Evolutionary conservation across 2,888 invertebrate species (phyloP).

Genomic region (Strigamia transsilvanica): DNA sequence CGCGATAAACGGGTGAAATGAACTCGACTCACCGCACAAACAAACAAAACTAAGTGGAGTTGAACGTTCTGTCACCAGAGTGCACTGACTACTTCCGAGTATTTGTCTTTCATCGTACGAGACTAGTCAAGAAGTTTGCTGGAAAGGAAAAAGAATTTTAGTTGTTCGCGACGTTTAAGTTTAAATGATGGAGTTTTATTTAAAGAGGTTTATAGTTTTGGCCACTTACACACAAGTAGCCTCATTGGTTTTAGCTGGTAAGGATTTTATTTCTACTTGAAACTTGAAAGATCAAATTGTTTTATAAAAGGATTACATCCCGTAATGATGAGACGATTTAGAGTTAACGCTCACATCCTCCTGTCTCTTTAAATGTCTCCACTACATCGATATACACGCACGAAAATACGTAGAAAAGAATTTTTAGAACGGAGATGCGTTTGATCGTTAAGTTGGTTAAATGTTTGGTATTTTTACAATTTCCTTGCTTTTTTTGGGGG

Average conservation of each 20-base stretch:
- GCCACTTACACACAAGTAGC: background rate
- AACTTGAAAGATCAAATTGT: background rate
- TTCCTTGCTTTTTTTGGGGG: background rate
- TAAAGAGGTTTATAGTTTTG: background rate
- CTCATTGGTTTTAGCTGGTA: constrained; percentile 4
- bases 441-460: background rate
- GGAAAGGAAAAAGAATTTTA: background rate
- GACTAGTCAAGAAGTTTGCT: constrained; percentile 9
- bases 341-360: constrained; percentile 20
- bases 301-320: constrained; percentile 20
- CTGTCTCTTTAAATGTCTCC: constrained; percentile 9
- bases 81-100: background rate
- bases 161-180: background rate
- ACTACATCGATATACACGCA: background rate
- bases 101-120: background rate
- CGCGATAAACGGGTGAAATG: background rate
- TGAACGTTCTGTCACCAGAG: background rate
- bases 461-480: background rate
- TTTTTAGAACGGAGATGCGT: background rate
- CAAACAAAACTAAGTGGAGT: background rate
- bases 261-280: constrained; percentile 1
- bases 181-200: background rate
- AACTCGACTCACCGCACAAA: background rate
- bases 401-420: background rate
- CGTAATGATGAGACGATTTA: constrained; percentile 20